phyloP scores from a whole-genome alignment of 2,113 vertebrate genomes.

The Scalopus aquaticus region DNA sequence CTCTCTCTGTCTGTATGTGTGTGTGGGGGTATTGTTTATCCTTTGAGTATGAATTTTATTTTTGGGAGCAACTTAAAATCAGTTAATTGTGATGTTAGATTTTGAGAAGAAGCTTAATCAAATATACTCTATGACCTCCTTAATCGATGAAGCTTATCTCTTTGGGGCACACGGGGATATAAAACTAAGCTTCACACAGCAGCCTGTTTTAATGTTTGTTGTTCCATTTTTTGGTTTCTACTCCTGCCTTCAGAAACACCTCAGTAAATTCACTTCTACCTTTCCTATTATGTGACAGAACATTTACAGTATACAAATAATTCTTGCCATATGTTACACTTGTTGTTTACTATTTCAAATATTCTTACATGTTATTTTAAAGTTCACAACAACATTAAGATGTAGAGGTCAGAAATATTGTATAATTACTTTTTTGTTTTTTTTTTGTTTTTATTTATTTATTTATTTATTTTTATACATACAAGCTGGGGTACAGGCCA shows the following conservation, averaged over 20 bases:
- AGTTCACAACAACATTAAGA: not conserved
- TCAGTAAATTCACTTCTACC: not conserved
- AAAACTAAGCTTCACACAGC: not conserved
- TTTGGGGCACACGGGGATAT: not conserved
- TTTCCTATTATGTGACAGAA: not conserved
- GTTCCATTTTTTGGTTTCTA: not conserved
- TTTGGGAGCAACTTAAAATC: not conserved
- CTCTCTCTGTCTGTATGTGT: no score
- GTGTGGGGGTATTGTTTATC: not conserved
- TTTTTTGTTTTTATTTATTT: no score
- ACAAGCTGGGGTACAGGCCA: no score
- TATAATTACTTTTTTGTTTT: no score
- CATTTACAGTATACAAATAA: not conserved
- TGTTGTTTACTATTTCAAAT: not conserved
- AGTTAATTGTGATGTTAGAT: not conserved
- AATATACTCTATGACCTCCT: not conserved
- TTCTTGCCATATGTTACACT: not conserved
- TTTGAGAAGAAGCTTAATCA: slow-evolving; percentile 13
- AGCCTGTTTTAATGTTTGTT: not conserved
- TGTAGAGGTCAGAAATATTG: not conserved
- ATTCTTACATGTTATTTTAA: not conserved
- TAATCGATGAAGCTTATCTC: not conserved
- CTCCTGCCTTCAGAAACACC: not conserved
- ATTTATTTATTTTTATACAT: no score
- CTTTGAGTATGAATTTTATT: slow-evolving; percentile 17